Conservation (phyloP, 1,140 invertebrate species). For the Caenorhabditis brenneri region DNA sequence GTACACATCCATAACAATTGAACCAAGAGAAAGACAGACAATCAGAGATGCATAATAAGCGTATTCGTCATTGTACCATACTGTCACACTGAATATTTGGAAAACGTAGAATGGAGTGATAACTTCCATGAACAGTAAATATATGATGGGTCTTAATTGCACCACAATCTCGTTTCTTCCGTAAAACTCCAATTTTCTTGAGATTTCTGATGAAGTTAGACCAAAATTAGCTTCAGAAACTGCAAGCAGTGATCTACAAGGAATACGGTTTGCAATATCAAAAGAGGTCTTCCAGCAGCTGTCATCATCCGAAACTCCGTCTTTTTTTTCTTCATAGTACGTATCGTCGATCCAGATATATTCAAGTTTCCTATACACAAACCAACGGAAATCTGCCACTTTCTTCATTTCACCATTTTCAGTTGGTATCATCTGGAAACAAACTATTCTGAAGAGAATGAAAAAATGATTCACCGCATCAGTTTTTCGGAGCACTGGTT, state of each 20-base stretch:
- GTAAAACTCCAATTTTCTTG: slow-evolving; percentile 58
- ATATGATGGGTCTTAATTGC: slow-evolving; percentile 66
- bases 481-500: neutral
- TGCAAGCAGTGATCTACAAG: neutral
- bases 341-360: slow-evolving; percentile 20
- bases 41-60: slow-evolving; percentile 84
- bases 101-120: slow-evolving; percentile 92
- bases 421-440: slow-evolving; percentile 19
- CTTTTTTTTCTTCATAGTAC: neutral
- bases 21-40: slow-evolving; percentile 83
- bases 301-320: neutral
- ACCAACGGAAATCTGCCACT: slow-evolving; percentile 45
- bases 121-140: slow-evolving; percentile 73
- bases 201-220: slow-evolving; percentile 48
- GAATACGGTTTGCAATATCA: slow-evolving; percentile 28
- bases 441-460: neutral
- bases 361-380: slow-evolving; percentile 55
- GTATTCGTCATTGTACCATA: slow-evolving; percentile 75
- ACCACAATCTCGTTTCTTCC: slow-evolving; percentile 68
- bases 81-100: slow-evolving; percentile 77
- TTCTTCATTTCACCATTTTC: slow-evolving; percentile 50
- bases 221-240: neutral
- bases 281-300: slow-evolving; percentile 21
- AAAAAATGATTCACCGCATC: neutral
- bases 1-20: slow-evolving; percentile 77